Evolutionary conservation across 2,113 vertebrate genomes (phyloP).

Genomic region (Paedocypris sp.): DNA sequence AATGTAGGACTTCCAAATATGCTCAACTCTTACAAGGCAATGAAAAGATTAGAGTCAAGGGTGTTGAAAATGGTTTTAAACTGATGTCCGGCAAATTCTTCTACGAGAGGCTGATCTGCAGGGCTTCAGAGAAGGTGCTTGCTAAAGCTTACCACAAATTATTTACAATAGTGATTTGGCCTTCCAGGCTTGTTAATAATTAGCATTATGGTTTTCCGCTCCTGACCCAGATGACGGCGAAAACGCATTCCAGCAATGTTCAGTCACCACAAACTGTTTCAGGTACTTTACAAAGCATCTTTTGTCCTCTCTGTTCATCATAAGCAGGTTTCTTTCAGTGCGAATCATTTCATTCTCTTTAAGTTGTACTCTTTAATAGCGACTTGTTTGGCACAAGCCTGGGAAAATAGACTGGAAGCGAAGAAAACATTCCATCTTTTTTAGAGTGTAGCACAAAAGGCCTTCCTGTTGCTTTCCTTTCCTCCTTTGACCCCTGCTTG

Average conservation of each 20-base stretch:
- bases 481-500: slow-evolving; percentile 16
- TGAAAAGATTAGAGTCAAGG: slow-evolving; percentile 3
- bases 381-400: slow-evolving; percentile 1
- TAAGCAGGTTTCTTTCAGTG: neutral
- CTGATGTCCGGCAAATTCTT: slow-evolving; percentile 13
- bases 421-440: neutral
- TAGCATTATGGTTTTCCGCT: neutral
- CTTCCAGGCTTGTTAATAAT: neutral
- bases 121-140: slow-evolving; percentile 1
- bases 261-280: neutral
- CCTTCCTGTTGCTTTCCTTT: slow-evolving; percentile 30
- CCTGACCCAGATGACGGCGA: too few species aligned
- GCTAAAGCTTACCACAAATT: too few species aligned
- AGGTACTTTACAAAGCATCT: too few species aligned
- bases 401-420: neutral
- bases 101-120: slow-evolving; percentile 23
- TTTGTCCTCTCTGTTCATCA: too few species aligned
- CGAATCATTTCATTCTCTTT: too few species aligned
- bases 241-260: neutral
- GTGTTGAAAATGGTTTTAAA: slow-evolving; percentile 16
- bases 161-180: too few species aligned
- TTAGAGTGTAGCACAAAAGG: slow-evolving; percentile 10
- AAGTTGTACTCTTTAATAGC: too few species aligned
- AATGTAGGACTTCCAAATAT: neutral
- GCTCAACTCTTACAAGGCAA: neutral